A percentile compares a stretch with the other conserved stretches of the same genome.
phyloP scores from a whole-genome alignment of 2,888 invertebrate species.

The Drosophila anceps region DNA sequence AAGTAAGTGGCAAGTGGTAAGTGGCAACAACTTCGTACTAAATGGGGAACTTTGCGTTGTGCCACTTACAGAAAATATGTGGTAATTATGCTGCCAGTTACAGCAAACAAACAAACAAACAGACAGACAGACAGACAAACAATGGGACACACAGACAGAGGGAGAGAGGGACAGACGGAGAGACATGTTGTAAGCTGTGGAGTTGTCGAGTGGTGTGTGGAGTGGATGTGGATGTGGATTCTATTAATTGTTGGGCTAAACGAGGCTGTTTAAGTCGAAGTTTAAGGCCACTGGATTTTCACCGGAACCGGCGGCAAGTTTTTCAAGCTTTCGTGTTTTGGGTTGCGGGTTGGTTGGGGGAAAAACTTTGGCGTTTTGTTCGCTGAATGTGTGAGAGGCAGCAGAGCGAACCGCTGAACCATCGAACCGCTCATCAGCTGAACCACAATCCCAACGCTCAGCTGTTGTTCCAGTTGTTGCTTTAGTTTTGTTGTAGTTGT shows the following conservation, averaged over 20 bases:
- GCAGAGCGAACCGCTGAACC: conserved; percentile 59
- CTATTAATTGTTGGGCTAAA: conserved; percentile 76
- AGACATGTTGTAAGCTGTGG: conserved; percentile 59
- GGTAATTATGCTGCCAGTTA: conserved; percentile 78
- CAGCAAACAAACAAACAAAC: conserved; percentile 54
- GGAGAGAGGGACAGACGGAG: conserved; percentile 9
- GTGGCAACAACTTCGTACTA: conserved; percentile 63
- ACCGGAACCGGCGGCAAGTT: conserved; percentile 71
- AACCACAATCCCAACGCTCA: conserved; percentile 67
- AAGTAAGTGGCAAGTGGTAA: conserved; percentile 44
- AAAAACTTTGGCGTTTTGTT: conserved; percentile 60
- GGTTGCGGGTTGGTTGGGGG: conserved; percentile 5
- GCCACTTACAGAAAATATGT: conserved; percentile 79
- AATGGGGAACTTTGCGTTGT: conserved; percentile 73
- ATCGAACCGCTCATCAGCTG: conserved; percentile 41
- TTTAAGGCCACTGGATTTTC: conserved; percentile 64
- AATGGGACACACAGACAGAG: conserved; percentile 23
- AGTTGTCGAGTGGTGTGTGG: conserved; percentile 67
- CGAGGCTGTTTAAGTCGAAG: conserved; percentile 53
- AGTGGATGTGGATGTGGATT: conserved; percentile 65
- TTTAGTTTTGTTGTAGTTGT: conserved; percentile 30
- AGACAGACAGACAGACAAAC: conserved; percentile 28
- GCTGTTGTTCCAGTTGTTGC: conserved; percentile 62
- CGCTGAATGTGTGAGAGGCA: conserved; percentile 59
- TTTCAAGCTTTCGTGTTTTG: conserved; percentile 27